Evolutionary conservation across 2,797 vertebrate genomes (phyloP).

Genomic region (Phylloscopus collybita): DNA sequence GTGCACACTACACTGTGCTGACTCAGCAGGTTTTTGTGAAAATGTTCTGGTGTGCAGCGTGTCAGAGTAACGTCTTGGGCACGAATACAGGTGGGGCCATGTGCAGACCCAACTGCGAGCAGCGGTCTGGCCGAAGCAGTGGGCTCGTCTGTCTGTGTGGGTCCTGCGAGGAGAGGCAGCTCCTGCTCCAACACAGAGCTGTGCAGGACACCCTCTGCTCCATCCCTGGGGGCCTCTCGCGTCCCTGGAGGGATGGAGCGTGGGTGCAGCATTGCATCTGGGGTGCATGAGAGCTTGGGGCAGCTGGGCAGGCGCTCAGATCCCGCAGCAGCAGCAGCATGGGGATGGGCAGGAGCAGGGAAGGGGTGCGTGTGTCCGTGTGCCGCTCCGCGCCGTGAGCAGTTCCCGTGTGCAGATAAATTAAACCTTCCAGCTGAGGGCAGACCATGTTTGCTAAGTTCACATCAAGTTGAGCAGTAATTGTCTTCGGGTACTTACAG

Average conservation of each 20-base stretch:
- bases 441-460: neutral
- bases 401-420: fast-evolving
- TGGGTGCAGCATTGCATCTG: fast-evolving
- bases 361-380: fast-evolving
- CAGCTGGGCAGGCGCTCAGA: neutral
- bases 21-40: neutral
- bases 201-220: neutral
- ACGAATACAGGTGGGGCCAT: fast-evolving
- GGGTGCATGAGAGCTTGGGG: neutral
- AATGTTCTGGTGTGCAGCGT: fast-evolving
- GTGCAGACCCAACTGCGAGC: neutral
- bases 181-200: neutral
- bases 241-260: neutral
- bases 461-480: neutral
- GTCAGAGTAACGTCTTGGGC: fast-evolving
- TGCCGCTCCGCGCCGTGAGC: fast-evolving
- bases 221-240: fast-evolving
- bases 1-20: fast-evolving
- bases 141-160: neutral
- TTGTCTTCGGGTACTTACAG: neutral
- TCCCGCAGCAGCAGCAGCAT: fast-evolving
- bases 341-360: neutral
- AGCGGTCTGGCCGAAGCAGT: fast-evolving
- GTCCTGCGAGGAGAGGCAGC: fast-evolving
- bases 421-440: neutral